Evolutionary conservation across 2,113 vertebrate genomes (phyloP).

Genomic region (Tachysurus fulvidraco): DNA sequence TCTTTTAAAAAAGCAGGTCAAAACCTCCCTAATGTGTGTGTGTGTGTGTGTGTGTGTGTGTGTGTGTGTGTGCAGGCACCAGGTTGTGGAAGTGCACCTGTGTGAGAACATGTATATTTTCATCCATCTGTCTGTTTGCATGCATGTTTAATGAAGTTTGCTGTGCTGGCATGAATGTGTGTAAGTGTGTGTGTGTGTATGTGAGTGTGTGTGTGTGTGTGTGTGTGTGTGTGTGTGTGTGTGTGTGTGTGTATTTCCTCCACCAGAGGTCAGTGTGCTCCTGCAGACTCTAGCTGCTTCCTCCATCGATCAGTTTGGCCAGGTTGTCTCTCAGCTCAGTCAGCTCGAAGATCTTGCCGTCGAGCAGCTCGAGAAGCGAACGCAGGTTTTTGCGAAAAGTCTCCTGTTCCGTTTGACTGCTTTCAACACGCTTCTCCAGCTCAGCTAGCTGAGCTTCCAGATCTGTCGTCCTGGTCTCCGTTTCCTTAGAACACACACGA

Average conservation of each 20-base stretch:
- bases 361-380: constrained; percentile 94
- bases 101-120: neutral
- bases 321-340: constrained; percentile 91
- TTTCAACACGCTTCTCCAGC: constrained; percentile 91
- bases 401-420: constrained; percentile 87
- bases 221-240: constrained; percentile 43
- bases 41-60: neutral
- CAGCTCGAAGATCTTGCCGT: constrained; percentile 96
- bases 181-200: constrained; percentile 41
- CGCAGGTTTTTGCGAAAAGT: constrained; percentile 89
- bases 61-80: constrained; percentile 30
- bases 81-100: constrained; percentile 30
- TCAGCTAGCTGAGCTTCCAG: constrained; percentile 87
- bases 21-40: constrained; percentile 3
- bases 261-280: constrained; percentile 53
- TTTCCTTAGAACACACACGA: constrained; percentile 75
- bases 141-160: constrained; percentile 13
- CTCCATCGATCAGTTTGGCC: constrained; percentile 84
- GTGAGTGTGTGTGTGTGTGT: constrained; percentile 24
- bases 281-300: constrained; percentile 69
- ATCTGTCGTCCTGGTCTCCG: constrained; percentile 86
- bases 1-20: constrained; percentile 1
- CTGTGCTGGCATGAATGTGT: constrained; percentile 34
- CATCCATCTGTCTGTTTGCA: neutral
- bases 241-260: constrained; percentile 46